Base-by-base conservation (phyloP, 1,140 invertebrate species). In the Camponotus floridanus region DNA sequence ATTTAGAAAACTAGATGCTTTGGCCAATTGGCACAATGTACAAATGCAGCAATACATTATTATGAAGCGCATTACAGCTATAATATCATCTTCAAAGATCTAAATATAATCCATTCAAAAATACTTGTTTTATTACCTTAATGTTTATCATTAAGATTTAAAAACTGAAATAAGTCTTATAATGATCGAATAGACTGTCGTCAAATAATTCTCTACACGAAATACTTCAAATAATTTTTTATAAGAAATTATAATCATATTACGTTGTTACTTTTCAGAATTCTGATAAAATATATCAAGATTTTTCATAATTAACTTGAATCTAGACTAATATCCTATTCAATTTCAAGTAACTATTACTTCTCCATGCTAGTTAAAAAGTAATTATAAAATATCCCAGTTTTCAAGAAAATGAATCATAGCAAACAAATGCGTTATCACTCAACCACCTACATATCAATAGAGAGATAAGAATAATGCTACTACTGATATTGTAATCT, bases 61-160 rank as follows among this genome's bases (percentile, higher is more conserved):
- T 78, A 15, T 9, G 31, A 78, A n/a, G 21, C 15, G 18, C 26
- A 26, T 62, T 26, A 13, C 26, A 9, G 26, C 59, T 78, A 48
- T 48, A 78, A 78, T 48, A 78, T 39, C 13, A 76, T 76, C 21
- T 76, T 68, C 13, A 68, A 68, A 51, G 6, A 11, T 55, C 31
- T 65, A 78, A 78, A 64, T 78, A 65, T 65, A 78, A 15, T 21
- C 33, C 74, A 78, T 78, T 78, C 42, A 78, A 79, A 67, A 55
- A 26, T 67, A 55, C 42, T 48, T 6, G 11, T 48, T 26, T 55
- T 31, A 79, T 79, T 67, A 67, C 13, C 15, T 18, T n/a, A 18
- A 7, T 59, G 5, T 71, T 18, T 42, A 71, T 3, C 4, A 36
- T 5, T 26, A 33, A 57, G 4, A 45, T 31, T 13, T 13, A 62